Base-by-base conservation (phyloP, 2,113 vertebrate genomes). In the Suricata suricatta region DNA sequence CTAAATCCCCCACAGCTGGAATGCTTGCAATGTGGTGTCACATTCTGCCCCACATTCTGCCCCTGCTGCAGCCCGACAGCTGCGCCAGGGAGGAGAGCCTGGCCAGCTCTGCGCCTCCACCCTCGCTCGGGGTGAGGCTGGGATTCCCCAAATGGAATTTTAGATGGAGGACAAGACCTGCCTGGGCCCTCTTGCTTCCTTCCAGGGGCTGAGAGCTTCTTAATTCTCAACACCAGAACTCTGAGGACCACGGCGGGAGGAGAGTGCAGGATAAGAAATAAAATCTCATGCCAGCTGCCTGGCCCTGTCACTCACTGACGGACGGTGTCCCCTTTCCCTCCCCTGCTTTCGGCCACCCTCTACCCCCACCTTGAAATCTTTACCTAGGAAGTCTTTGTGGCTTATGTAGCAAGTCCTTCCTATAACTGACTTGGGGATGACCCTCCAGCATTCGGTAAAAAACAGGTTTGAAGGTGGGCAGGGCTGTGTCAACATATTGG, bases 11-110 rank as follows among this genome's bases (percentile, higher is more conserved):
- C 97, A 52, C 25, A 21, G 97, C 97, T 98, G 98, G 98, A 99
- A 99, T 99, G 98, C 98, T 92, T 95, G 98, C 98, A 98, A 99
- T 99, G 99, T 27, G 64, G 95, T 92, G 97, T 64, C 96, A 98
- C 57, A 21, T 60, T 60, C 57, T 60, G 57, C 21, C 57, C 19
- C 57, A 98, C 57, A 21, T 60, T 60, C 57, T 60, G 57, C 21
- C 57, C 19, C 57, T n/a, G 9, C 38, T 23, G 41, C 5, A 35
- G 7, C 50, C 95, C 90, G 97, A 98, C 99, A 99, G 98, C 98
- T 99, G 99, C 69, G 72, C 97, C 97, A 54, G 54, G 47, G 94
- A 79, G 52, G 25, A 97, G 33, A 35, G 77, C 85, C 91, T 57
- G 44, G 19, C 33, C 44, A 81, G 2, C 31, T 88, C 97, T 0